Evolutionary conservation across 2,888 invertebrate genomes (phyloP).

Genomic region (Temnothorax unifasciatus): DNA sequence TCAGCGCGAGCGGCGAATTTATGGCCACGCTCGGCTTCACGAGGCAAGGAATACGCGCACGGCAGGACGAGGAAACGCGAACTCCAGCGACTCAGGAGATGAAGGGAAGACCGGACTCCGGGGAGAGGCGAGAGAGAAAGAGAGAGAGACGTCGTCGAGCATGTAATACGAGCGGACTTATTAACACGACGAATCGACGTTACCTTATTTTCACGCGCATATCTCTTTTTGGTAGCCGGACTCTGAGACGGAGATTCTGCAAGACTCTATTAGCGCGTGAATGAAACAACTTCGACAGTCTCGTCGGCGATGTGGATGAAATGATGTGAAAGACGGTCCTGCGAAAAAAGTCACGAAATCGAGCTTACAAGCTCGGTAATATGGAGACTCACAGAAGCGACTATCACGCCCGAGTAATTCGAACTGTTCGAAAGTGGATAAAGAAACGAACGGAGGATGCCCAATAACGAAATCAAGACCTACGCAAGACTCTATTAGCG

Average conservation of each 20-base stretch:
- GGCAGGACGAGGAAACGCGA: conserved; percentile 56
- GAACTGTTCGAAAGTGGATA: conserved; percentile 7
- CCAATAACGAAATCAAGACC: conserved; percentile 38
- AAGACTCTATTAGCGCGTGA: conserved; percentile 28
- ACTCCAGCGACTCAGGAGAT: neutral
- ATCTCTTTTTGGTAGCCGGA: neutral
- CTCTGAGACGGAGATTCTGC: neutral
- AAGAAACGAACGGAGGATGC: conserved; percentile 12
- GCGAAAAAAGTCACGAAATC: neutral
- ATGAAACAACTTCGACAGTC: neutral
- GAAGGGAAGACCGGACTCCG: neutral
- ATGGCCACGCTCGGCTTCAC: conserved; percentile 67
- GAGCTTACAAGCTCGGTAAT: neutral
- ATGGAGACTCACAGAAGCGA: neutral
- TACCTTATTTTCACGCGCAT: conserved; percentile 31
- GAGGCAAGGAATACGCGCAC: conserved; percentile 57
- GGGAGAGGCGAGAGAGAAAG: conserved; percentile 10
- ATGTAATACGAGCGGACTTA: conserved; percentile 66
- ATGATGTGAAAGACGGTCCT: neutral
- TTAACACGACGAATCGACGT: conserved; percentile 47
- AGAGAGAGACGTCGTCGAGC: conserved; percentile 15
- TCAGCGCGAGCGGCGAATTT: conserved; percentile 75
- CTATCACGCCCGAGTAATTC: conserved; percentile 14
- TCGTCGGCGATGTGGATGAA: neutral
- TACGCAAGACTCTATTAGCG: too few relatives aligned